Conservation (phyloP, 2,888 invertebrate species). For the Sinodicranocentrus sp. region DNA sequence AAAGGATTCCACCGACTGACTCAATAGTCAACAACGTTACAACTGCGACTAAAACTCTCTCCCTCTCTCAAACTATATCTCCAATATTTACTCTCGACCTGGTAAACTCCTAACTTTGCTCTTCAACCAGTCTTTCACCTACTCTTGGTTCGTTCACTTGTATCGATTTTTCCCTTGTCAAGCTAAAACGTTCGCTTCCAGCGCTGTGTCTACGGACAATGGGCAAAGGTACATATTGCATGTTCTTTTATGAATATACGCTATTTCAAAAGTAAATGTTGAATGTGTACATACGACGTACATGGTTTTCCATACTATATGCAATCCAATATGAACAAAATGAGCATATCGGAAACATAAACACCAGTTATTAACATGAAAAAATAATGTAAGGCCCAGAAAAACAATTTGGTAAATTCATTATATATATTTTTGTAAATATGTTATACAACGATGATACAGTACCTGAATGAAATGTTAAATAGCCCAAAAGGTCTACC, state of each 20-base stretch:
- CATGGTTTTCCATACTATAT: not conserved
- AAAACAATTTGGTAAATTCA: too few relatives aligned
- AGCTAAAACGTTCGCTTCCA: conserved; percentile 31
- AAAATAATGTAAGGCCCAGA: too few relatives aligned
- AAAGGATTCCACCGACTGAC: conserved; percentile 10
- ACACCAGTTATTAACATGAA: too few relatives aligned
- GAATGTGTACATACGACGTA: not conserved
- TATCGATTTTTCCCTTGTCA: conserved; percentile 68
- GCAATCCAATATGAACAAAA: not conserved
- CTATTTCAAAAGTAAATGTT: not conserved
- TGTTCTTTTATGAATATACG: not conserved
- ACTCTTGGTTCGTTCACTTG: conserved; percentile 74
- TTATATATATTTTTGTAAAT: too few relatives aligned
- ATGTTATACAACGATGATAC: too few relatives aligned
- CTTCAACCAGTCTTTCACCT: conserved; percentile 61
- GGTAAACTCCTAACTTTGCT: conserved; percentile 53
- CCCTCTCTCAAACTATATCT: conserved; percentile 9
- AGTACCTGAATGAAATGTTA: too few relatives aligned
- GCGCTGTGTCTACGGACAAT: conserved; percentile 10
- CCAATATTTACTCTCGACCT: conserved; percentile 64
- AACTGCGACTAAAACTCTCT: conserved; percentile 7
- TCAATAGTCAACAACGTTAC: not conserved
- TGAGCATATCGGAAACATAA: not conserved
- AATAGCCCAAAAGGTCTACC: too few relatives aligned
- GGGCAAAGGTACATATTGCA: not conserved